A percentile compares a stretch with the other conserved stretches of the same genome.
phyloP scores from a whole-genome alignment of 2,113 vertebrate species.

The Uria lomvia region DNA sequence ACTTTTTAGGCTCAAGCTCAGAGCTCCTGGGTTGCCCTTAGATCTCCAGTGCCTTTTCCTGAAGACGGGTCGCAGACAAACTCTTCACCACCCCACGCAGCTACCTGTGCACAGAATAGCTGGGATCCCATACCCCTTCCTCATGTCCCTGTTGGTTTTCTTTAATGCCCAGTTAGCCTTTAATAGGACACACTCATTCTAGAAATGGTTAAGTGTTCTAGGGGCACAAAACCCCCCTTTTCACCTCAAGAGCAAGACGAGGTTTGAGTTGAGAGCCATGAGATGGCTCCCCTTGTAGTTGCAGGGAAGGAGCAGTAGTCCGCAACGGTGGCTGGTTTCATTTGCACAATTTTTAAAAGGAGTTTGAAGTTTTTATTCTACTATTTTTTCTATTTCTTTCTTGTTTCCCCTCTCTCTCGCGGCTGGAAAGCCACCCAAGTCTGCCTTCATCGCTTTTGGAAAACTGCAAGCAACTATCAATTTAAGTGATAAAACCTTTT shows the following conservation, averaged over 20 bases:
- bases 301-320: not conserved
- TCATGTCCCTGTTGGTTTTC: rapidly evolving
- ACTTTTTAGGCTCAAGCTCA: not conserved
- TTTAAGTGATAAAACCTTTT: not conserved
- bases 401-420: rapidly evolving
- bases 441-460: not conserved
- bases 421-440: not conserved
- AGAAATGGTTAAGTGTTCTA: not conserved
- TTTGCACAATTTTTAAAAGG: not conserved
- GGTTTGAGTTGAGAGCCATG: not conserved
- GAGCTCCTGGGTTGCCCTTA: not conserved
- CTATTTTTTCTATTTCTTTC: not conserved
- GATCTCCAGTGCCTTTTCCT: not conserved
- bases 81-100: rapidly evolving
- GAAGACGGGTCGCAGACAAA: not conserved
- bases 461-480: not conserved
- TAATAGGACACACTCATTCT: not conserved
- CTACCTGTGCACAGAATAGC: not conserved
- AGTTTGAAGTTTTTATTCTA: not conserved
- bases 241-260: not conserved
- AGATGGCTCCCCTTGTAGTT: not conserved
- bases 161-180: not conserved
- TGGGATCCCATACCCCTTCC: not conserved
- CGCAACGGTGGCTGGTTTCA: not conserved
- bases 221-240: not conserved